Evolutionary conservation across 1,140 invertebrate genomes (phyloP), one percentile per base, ranked within the genome.

Genomic region (Drosophila willistoni): DNA sequence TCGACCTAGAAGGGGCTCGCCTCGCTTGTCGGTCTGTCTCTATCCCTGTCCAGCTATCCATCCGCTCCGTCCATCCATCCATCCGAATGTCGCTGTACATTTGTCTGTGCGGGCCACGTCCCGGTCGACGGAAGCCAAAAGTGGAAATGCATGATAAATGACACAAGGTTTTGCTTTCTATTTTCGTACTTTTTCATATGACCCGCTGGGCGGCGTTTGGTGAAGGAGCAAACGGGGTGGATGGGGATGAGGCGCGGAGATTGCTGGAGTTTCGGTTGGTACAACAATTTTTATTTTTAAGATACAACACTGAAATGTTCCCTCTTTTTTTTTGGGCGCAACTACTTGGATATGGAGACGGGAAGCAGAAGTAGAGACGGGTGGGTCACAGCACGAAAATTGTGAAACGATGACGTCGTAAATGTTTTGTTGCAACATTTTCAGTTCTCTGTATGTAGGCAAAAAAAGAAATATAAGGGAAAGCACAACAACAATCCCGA

Each of bases 121-220:
- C 79, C 68, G 80, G 84, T 73, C 80, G 84, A 81, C 84, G 84
- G 84, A 89, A 89, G 84, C 84, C 84, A 89, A 89, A 89, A 89
- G 84, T 89, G 84, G 84, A 89, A 89, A 89, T 89, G 84, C 84
- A 89, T 89, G 84, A 89, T 89, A 89, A 89, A 89, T 89, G 84
- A 89, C 84, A 89, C 73, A 79, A 84, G 71, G 71, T 79, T 89
- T 84, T 78, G 61, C 56, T 67, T 65, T 57, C 73, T 56, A 64
- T 17, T 51, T 33, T 19, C 36, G 14, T 44, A 33, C 39, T 66
- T 71, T 54, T 63, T 44, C 59, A 47, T 68, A 44, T 64, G 44
- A 36, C 54, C 60, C 60, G 33, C 60, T 51, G 68, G 57, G 54
- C 33, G 14, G 47, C 14, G n/a, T 5, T 3, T 3, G 10, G 34